Conservation (phyloP, 2,113 vertebrate species). For the Rostratula benghalensis region DNA sequence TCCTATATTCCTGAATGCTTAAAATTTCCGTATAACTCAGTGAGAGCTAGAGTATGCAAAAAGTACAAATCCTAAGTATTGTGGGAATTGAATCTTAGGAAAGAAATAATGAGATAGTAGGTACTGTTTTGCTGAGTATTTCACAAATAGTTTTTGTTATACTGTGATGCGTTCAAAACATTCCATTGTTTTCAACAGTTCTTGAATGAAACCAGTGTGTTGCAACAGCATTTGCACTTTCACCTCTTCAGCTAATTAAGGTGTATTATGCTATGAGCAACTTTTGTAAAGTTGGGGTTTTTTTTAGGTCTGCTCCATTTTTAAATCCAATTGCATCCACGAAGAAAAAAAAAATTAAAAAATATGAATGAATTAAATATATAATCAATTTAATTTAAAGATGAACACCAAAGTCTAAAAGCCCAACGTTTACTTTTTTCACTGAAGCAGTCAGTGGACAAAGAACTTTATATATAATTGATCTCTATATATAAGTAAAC, state of each 20-base stretch:
- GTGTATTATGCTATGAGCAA: too few relatives aligned
- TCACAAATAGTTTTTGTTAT: background rate
- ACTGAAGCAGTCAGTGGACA: background rate
- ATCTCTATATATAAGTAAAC: constrained; percentile 44
- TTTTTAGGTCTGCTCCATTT: too few relatives aligned
- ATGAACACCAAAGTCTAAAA: background rate
- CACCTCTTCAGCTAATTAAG: background rate
- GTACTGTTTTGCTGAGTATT: background rate
- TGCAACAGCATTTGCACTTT: background rate
- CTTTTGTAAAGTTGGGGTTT: too few relatives aligned
- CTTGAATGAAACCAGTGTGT: background rate
- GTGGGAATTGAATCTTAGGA: background rate
- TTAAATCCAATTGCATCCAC: too few relatives aligned
- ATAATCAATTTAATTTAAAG: background rate
- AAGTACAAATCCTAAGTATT: background rate
- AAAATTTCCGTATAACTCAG: background rate
- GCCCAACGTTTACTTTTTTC: background rate
- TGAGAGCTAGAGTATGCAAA: background rate
- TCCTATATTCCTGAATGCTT: background rate
- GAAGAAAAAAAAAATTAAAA: too few relatives aligned
- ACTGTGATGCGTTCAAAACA: background rate
- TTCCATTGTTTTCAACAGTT: background rate
- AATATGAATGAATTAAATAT: too few relatives aligned
- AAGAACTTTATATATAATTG: constrained; percentile 31
- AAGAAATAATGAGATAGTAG: background rate